Percentiles rank a stretch among this genome's conserved stretches.
These are phyloP conservation scores for Mus spretus DNA, from an alignment of 2,797 vertebrate species.

Conservation along the genomic window DNA sequence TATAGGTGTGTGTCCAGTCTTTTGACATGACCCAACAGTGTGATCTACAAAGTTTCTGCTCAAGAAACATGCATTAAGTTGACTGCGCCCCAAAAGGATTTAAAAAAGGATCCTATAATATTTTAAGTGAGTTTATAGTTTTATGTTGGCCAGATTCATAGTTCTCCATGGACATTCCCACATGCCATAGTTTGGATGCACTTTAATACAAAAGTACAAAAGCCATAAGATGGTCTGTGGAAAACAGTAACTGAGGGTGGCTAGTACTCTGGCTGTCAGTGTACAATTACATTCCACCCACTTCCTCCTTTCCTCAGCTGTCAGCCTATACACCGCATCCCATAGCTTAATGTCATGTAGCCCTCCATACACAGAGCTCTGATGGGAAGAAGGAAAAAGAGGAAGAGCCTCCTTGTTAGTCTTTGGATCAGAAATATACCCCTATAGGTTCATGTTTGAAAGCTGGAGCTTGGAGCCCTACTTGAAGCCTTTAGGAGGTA, in stretches of 20 bases:
- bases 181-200: background rate
- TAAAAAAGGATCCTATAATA: background rate
- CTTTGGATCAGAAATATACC: background rate
- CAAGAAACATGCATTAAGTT: background rate
- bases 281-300: background rate
- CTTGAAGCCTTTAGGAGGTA: background rate
- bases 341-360: background rate
- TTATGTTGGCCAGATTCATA: background rate
- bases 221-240: background rate
- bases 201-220: background rate
- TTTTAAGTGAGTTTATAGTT: background rate
- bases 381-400: background rate
- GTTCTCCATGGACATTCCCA: background rate
- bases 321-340: no score
- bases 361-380: no score
- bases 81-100: background rate
- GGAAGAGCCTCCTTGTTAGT: background rate
- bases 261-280: no score
- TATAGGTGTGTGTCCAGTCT: background rate
- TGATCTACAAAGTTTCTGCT: background rate
- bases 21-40: background rate
- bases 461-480: background rate
- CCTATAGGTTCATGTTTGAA: background rate
- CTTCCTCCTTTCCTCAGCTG: background rate
- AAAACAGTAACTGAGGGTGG: background rate